Base-by-base conservation (phyloP, 2,113 vertebrate genomes). In the Epinephelus moara region DNA sequence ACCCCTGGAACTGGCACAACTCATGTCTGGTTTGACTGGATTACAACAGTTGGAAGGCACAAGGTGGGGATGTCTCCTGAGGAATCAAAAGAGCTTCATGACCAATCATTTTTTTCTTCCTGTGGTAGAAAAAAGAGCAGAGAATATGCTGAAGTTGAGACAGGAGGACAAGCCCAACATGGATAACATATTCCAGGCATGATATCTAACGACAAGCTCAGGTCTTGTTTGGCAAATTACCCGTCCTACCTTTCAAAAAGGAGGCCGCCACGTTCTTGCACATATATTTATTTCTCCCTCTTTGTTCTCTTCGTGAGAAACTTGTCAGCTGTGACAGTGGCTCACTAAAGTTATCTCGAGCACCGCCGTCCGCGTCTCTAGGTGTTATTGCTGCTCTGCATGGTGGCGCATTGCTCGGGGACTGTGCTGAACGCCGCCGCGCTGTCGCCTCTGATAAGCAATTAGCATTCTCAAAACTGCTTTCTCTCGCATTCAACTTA, bases 201-300 rank as follows among this genome's bases (percentile, higher is more conserved):
- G 63, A 49, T 45, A 72, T 69, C 79, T 42, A 42, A 27, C 37
- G 27, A 83, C 57, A 27, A 81, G 71, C 82, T 47, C 6, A 19
- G 69, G 79, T 74, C 71, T 78, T 74, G 85, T 93, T 91, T 56
- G 50, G 69, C 86, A 92, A 92, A 91, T 92, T 89, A 85, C 85
- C 73, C 81, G 64, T 66, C 62, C 82, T 78, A 73, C 81, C 79
- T 92, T 85, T 91, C 59, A 93, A 90, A 89, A 79, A 81, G 70
- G 52, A 59, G 45, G 62, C 23, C 17, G 13, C 45, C 75, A 79
- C 18, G 33, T 82, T 84, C 73, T 30, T 40, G 73, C 64, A 66
- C 17, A 4, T 84, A 81, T 86, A 59, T 93, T 89, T 87, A 82
- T 89, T 89, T 78, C 80, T 62, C 3, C 17, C 45, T 69, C 70